Evolutionary conservation across 2,888 invertebrate species (phyloP).

Genomic region (Enchytraeus crypticus): DNA sequence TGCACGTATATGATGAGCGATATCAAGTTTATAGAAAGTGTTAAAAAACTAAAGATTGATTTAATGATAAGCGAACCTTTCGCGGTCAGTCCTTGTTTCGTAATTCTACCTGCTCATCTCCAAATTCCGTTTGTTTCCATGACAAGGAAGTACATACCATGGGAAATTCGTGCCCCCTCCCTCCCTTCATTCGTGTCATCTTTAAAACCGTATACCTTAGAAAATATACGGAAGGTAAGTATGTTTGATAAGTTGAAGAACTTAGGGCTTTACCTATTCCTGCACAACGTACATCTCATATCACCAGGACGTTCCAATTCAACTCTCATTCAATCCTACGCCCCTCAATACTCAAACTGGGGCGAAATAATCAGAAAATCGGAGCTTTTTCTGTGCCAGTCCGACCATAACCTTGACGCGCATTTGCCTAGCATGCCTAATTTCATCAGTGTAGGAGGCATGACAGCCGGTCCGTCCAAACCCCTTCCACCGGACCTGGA

Average conservation of each 20-base stretch:
- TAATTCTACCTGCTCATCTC: background rate
- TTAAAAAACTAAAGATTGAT: background rate
- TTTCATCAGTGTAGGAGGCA: slow-evolving; percentile 24
- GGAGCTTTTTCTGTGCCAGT: slow-evolving; percentile 22
- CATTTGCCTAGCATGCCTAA: slow-evolving; percentile 25
- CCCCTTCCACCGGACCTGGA: slow-evolving; percentile 21
- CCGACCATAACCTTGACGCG: slow-evolving; percentile 25
- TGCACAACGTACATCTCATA: background rate
- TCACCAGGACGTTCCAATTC: background rate
- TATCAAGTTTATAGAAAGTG: background rate
- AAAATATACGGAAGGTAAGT: background rate
- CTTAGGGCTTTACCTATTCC: background rate
- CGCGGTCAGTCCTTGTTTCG: background rate
- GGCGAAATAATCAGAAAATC: slow-evolving; percentile 11
- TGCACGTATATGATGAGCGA: slow-evolving; percentile 11
- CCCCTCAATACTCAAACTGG: background rate
- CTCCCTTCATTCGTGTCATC: slow-evolving; percentile 3
- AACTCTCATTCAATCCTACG: background rate
- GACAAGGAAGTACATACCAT: background rate
- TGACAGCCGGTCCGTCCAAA: slow-evolving; percentile 17
- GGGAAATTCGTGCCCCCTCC: background rate
- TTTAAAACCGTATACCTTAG: background rate
- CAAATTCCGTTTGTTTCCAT: background rate
- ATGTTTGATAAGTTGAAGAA: background rate
- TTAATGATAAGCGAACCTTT: background rate